These are phyloP conservation scores for Apis cerana DNA, from an alignment of 1,140 invertebrate genomes.

Conservation along the genomic window DNA sequence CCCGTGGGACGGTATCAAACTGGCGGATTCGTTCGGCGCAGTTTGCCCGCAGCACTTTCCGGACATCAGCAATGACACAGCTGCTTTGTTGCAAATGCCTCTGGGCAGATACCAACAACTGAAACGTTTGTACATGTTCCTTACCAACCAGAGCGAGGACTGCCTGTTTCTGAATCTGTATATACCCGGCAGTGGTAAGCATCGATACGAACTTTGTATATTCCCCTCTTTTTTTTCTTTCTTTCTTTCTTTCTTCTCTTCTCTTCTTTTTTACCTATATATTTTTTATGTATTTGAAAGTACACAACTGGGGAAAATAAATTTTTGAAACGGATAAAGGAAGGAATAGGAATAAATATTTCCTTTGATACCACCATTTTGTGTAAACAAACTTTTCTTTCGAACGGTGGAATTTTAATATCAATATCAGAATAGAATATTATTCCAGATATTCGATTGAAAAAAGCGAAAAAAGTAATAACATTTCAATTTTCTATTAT, in stretches of 20 bases:
- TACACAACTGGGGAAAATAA: too few relatives aligned
- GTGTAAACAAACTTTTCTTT: too few relatives aligned
- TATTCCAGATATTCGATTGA: too few relatives aligned
- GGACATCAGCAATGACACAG: constrained; percentile 87
- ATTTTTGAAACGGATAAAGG: too few relatives aligned
- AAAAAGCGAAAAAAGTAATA: too few relatives aligned
- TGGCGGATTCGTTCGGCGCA: constrained; percentile 87
- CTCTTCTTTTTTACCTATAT: not conserved
- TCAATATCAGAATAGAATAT: too few relatives aligned
- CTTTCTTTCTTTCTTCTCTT: not conserved
- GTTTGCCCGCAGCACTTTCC: constrained; percentile 90
- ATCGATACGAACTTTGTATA: not conserved
- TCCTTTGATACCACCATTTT: too few relatives aligned
- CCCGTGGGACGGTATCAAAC: constrained; percentile 87
- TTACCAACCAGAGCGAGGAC: constrained; percentile 93
- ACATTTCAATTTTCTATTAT: too few relatives aligned
- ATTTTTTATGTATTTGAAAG: not conserved
- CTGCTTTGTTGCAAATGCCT: constrained; percentile 86
- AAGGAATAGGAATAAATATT: too few relatives aligned
- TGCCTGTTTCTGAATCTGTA: constrained; percentile 95
- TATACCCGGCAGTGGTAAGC: constrained; percentile 90
- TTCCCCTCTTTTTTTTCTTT: not conserved
- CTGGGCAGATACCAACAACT: constrained; percentile 86
- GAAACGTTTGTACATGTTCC: constrained; percentile 84
- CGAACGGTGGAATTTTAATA: too few relatives aligned